A percentile compares a stretch with the other conserved stretches of the same genome.
These are phyloP conservation scores for Macrophya annulata DNA, from an alignment of 2,888 invertebrate genomes.

Conservation along the genomic window DNA sequence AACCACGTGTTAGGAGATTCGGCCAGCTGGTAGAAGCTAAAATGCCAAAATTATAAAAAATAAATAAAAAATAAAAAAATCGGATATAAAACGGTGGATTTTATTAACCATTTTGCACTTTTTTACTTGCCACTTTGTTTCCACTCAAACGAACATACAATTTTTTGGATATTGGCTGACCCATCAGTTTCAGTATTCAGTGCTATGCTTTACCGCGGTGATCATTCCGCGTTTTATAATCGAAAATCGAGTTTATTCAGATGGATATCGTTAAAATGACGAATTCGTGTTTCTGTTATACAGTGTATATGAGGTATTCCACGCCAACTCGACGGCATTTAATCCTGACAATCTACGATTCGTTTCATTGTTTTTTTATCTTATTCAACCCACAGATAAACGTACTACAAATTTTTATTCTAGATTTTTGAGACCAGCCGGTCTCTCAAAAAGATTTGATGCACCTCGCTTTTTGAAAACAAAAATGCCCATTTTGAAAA, in stretches of 20 bases:
- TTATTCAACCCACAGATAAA: too few species aligned
- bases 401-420: too few species aligned
- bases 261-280: not conserved
- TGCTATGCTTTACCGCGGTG: not conserved
- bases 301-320: too few species aligned
- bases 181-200: not conserved
- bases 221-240: not conserved
- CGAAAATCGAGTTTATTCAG: not conserved
- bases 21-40: not conserved
- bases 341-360: too few species aligned
- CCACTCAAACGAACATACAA: not conserved
- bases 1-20: not conserved
- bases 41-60: not conserved
- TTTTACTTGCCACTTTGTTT: not conserved
- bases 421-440: too few species aligned
- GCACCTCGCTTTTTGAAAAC: too few species aligned
- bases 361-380: too few species aligned
- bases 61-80: too few species aligned
- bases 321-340: too few species aligned
- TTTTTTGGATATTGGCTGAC: constrained; percentile 16
- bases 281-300: not conserved
- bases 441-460: too few species aligned
- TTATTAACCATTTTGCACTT: constrained; percentile 20
- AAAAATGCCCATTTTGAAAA: too few species aligned
- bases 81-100: constrained; percentile 7